Base-by-base conservation (phyloP, 2,797 vertebrate species). In the Gymnodraco acuticeps region DNA sequence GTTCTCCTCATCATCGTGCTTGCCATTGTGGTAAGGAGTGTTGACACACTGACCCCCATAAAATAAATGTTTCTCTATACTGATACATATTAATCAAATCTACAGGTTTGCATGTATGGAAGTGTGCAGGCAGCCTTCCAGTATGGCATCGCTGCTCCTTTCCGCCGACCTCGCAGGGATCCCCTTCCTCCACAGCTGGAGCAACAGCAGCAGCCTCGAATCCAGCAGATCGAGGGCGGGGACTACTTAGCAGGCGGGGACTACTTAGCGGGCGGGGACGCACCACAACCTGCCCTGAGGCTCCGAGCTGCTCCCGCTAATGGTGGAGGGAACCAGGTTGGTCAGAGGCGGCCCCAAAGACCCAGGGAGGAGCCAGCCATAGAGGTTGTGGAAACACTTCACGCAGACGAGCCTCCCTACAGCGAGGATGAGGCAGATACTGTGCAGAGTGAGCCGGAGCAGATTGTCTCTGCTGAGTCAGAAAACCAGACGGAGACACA, bases 1-100 rank as follows among this genome's bases (percentile, higher is more conserved):
- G 95, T 98, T 67, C 91, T 98, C 5, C 0, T 97, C 38, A 90
- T 94, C 1, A 91, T 98, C 16, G 90, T 94, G 13, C 1, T 96
- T 4, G 77, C 88, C 38, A 75, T 97, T 54, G 7, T 97, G 95
- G 98, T 99, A 93, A 68, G 68, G 19, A 48, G 33, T 9, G 33
- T 38, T 38, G 33, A 38, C 8, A 27, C 33, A 9, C 6, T 38
- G 33, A 2, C 11, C 13, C 17, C 2, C 1, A 60, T 38, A 41
- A 46, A 59, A 64, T 13, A 12, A 31, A 5, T 43, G 10, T 12
- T 10, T 65, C 3, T 33, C 1, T 41, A 43, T 9, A 51, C 10
- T 4, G 10, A 4, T 53, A 2, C 52, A 13, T 73, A 23, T 20
- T 38, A 9, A 79, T 52, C 41, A 8, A 54, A 20, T 83, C 13